Conservation (phyloP, 2,888 invertebrate species). For the Griposia aprilina region DNA sequence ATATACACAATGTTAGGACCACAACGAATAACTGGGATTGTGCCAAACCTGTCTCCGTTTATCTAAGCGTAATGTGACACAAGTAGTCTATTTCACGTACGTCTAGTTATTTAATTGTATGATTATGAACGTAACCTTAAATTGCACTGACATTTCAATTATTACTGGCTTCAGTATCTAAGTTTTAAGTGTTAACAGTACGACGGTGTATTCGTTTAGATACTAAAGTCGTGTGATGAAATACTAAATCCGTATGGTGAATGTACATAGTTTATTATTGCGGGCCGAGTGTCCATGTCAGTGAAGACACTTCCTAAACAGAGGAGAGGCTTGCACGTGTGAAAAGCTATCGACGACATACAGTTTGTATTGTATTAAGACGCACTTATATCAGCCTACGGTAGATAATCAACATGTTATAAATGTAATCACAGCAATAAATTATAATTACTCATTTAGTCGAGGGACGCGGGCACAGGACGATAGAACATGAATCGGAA, state of each 20-base stretch:
- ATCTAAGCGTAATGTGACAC: constrained; percentile 61
- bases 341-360: constrained; percentile 58
- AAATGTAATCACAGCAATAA: constrained; percentile 90
- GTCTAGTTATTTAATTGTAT: constrained; percentile 61
- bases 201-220: constrained; percentile 50
- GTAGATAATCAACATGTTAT: constrained; percentile 82
- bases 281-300: constrained; percentile 54
- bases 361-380: constrained; percentile 62
- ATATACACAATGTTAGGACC: constrained; percentile 53
- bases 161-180: constrained; percentile 60
- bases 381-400: constrained; percentile 64
- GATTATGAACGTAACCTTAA: constrained; percentile 63
- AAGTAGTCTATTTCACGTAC: constrained; percentile 60
- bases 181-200: constrained; percentile 49
- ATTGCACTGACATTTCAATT: constrained; percentile 65
- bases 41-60: constrained; percentile 70
- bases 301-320: constrained; percentile 53
- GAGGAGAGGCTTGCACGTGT: constrained; percentile 52
- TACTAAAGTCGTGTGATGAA: constrained; percentile 60
- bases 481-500: constrained; percentile 84
- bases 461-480: constrained; percentile 81
- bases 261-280: constrained; percentile 48
- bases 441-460: constrained; percentile 85
- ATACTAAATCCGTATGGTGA: constrained; percentile 48
- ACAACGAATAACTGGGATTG: constrained; percentile 56